Percentiles rank a stretch among this genome's conserved stretches.
phyloP scores from a whole-genome alignment of 2,888 invertebrate species.

The Ophion ellenae region DNA sequence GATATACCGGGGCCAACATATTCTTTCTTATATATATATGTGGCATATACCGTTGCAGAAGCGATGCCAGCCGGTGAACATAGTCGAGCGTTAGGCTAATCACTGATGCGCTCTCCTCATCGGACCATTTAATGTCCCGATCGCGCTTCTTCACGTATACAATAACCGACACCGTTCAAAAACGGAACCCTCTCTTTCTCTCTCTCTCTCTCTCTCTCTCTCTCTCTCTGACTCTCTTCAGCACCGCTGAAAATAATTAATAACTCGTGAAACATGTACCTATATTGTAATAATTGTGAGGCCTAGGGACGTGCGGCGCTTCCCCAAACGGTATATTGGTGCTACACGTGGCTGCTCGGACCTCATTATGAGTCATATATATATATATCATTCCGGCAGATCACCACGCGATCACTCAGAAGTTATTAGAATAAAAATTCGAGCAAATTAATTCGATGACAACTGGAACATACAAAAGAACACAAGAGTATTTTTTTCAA shows the following conservation, averaged over 20 bases:
- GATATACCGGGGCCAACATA: too few relatives aligned
- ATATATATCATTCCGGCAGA: not conserved
- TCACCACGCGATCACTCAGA: too few relatives aligned
- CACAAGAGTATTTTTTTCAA: too few relatives aligned
- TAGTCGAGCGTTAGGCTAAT: constrained; percentile 40
- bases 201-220: constrained; percentile 17
- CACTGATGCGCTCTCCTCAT: constrained; percentile 45
- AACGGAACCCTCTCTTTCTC: not conserved
- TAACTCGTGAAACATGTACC: constrained; percentile 62
- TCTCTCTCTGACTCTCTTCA: constrained; percentile 20
- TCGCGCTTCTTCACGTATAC: constrained; percentile 20
- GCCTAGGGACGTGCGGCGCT: constrained; percentile 6
- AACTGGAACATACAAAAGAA: too few relatives aligned
- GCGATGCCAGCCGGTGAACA: constrained; percentile 22
- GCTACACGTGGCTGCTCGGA: constrained; percentile 3
- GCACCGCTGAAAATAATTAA: constrained; percentile 59
- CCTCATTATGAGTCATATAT: not conserved
- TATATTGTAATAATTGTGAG: constrained; percentile 39
- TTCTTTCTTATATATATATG: too few relatives aligned
- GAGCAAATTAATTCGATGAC: too few relatives aligned
- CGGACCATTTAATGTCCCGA: constrained; percentile 47
- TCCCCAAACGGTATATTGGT: constrained; percentile 48
- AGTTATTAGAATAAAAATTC: too few relatives aligned
- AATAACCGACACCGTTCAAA: constrained; percentile 30
- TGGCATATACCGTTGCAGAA: constrained; percentile 48